Base-by-base conservation (phyloP, 2,113 vertebrate genomes). In the Pelecanus crispus region DNA sequence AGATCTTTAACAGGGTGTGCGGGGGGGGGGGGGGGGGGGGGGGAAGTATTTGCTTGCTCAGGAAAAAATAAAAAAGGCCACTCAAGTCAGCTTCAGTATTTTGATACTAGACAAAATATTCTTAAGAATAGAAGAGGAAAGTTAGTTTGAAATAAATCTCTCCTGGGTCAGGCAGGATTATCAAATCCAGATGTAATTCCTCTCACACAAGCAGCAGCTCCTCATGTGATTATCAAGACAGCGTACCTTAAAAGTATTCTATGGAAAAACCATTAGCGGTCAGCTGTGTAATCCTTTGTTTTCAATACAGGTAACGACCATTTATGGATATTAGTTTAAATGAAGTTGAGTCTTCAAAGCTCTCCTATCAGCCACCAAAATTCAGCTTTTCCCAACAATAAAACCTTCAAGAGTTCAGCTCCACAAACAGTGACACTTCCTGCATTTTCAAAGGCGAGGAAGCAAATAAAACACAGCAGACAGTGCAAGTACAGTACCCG, bases 181-280 rank as follows among this genome's bases (percentile, higher is more conserved):
- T 81, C 55, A 90, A 92, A 92, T 78, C 85, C 91, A 95, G 72
- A 89, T 91, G 63, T 38, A 80, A 81, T 25, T 81, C 56, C 59
- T 70, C 74, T 68, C 86, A 63, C 32, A 58, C 31, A 73, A 81
- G 36, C 9, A 78, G 63, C 42, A 94, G 67, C 22, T 89, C 67
- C 70, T 80, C n/a, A n/a, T 56, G 45, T 2, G 13, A 74, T 68
- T 73, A 74, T 40, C 29, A 67, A 2, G 11, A 8, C 4, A 8
- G 29, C 9, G 24, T 32, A 50, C 92, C 73, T 88, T 61, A 25
- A 11, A 91, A 90, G 21, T 36, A 77, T 45, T 74, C 18, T 32
- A 65, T 19, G 11, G n/a, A 73, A 70, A 93, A 89, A 31, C 63
- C n/a, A 53, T 31, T 21, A 66, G 40, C 24, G n/a, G 36, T 58